Evolutionary conservation across 1,140 invertebrate species (phyloP).

Genomic region (Globodera ellingtonae): DNA sequence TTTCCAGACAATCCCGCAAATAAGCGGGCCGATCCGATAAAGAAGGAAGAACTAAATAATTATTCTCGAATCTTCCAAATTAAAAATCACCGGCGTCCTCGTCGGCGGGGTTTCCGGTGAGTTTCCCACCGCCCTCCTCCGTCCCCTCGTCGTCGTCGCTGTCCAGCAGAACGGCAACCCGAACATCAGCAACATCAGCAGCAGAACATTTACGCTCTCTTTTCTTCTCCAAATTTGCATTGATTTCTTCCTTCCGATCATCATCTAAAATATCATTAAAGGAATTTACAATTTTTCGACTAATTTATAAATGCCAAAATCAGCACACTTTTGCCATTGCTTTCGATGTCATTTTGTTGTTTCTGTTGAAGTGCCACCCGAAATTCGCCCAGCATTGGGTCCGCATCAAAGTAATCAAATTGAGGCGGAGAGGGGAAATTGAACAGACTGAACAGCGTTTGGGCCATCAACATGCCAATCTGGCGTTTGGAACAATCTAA

Average conservation of each 20-base stretch:
- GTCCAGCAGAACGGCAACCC: conserved; percentile 18
- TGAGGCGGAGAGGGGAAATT: not conserved
- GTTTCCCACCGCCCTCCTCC: not conserved
- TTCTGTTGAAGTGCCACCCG: not conserved
- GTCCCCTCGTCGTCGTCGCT: conserved; percentile 22
- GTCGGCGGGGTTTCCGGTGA: too few relatives aligned
- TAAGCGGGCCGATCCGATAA: not conserved
- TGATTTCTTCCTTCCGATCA: not conserved
- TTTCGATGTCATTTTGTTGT: not conserved
- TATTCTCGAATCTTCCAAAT: not conserved
- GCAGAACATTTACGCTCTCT: not conserved
- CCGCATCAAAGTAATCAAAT: conserved; percentile 18
- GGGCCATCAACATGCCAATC: conserved; percentile 21
- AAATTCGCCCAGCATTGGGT: conserved; percentile 22
- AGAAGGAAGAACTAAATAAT: not conserved
- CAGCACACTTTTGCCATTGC: not conserved
- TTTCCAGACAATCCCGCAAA: conserved; percentile 23
- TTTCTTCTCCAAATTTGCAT: not conserved
- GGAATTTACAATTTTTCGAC: not conserved
- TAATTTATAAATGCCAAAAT: not conserved
- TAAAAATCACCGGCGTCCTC: too few relatives aligned
- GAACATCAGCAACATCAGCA: conserved; percentile 10
- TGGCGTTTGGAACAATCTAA: conserved; percentile 22
- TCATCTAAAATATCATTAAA: not conserved
- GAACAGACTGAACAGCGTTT: conserved; percentile 19